Conservation (phyloP, 2,888 invertebrate genomes). For the Hybos culiciformis region DNA sequence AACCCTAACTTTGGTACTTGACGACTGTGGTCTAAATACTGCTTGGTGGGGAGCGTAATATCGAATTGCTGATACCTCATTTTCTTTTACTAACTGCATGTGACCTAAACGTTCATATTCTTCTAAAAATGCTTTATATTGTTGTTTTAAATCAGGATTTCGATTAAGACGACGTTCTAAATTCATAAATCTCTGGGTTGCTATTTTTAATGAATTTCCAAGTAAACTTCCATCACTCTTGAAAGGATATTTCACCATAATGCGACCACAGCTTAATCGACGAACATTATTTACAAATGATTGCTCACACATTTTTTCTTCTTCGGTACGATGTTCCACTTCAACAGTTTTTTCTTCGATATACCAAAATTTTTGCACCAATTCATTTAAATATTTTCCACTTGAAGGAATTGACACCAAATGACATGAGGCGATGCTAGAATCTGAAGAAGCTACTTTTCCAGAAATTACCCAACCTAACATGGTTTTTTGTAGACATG, state of each 20-base stretch:
- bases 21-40: too few relatives aligned
- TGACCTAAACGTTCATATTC: conserved; percentile 29
- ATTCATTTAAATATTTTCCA: not conserved
- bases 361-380: conserved; percentile 3
- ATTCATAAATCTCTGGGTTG: conserved; percentile 9
- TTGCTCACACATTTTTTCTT: conserved; percentile 8
- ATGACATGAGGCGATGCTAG: too few relatives aligned
- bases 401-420: too few relatives aligned
- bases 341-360: conserved; percentile 3
- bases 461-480: conserved; percentile 16
- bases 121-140: conserved; percentile 13
- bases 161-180: conserved; percentile 10
- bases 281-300: conserved; percentile 5
- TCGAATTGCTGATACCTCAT: too few relatives aligned
- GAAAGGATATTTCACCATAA: conserved; percentile 11
- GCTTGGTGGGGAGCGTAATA: too few relatives aligned
- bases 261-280: conserved; percentile 1
- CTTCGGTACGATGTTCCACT: too few relatives aligned
- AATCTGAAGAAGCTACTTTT: too few relatives aligned
- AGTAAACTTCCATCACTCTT: conserved; percentile 10
- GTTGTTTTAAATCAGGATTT: conserved; percentile 4
- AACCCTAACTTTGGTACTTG: too few relatives aligned
- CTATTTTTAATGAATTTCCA: conserved; percentile 11
- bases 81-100: too few relatives aligned
- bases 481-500: conserved; percentile 14